A percentile compares a stretch with the other conserved stretches of the same genome.
These are phyloP conservation scores for Poeciliopsis prolifica DNA, from an alignment of 2,113 vertebrate genomes.

Conservation along the genomic window DNA sequence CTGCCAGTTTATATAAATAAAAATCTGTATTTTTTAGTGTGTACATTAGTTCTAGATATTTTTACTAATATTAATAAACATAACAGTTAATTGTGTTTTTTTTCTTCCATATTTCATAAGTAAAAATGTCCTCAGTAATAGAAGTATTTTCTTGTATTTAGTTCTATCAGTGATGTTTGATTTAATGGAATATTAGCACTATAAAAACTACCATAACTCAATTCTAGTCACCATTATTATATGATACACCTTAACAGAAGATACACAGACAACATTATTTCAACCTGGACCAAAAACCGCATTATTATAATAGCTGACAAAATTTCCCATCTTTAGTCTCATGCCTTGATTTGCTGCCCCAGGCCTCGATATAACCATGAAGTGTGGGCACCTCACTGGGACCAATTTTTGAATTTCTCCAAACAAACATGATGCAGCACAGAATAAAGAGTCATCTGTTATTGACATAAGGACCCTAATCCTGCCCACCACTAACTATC, in stretches of 20 bases:
- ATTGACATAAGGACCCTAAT: conserved; percentile 67
- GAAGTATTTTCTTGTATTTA: neutral
- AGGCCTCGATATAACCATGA: conserved; percentile 51
- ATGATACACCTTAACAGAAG: neutral
- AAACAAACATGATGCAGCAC: conserved; percentile 45
- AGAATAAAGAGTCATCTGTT: conserved; percentile 64
- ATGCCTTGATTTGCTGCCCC: conserved; percentile 48
- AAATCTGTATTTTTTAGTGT: too few species aligned
- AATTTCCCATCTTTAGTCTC: conserved; percentile 38
- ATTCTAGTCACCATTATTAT: neutral
- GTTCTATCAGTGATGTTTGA: neutral
- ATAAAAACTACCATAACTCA: neutral
- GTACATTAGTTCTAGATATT: too few species aligned
- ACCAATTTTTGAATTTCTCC: conserved; percentile 71
- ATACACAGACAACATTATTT: neutral
- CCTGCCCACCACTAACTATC: conserved; percentile 67
- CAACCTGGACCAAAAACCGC: conserved; percentile 11
- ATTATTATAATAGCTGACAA: conserved; percentile 36
- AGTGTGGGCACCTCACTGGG: conserved; percentile 65
- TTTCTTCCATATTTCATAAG: too few species aligned
- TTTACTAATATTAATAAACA: too few species aligned
- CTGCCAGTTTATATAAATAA: too few species aligned
- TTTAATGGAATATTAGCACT: neutral
- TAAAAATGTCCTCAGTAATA: neutral
- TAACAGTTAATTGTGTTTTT: too few species aligned